Evolutionary conservation across 2,113 vertebrate species (phyloP).

Genomic region (Tamias sibiricus): DNA sequence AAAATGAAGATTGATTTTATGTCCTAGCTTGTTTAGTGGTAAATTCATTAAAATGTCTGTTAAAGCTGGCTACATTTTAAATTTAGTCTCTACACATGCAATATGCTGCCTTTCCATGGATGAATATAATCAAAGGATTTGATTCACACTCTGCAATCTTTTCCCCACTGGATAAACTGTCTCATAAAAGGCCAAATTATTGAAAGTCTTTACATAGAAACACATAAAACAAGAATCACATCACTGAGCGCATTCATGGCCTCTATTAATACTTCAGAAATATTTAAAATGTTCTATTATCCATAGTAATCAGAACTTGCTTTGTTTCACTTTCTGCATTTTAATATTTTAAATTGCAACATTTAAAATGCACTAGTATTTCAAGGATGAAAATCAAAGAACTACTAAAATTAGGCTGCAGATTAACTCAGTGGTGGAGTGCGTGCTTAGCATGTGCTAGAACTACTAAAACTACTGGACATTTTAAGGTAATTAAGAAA

Average conservation of each 20-base stretch:
- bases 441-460: not conserved
- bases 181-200: not conserved
- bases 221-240: not conserved
- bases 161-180: not conserved
- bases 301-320: not conserved
- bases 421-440: not conserved
- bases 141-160: not conserved
- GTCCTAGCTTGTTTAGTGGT: conserved; percentile 7
- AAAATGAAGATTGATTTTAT: conserved; percentile 66
- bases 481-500: not conserved
- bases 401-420: not conserved
- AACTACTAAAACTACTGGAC: not conserved
- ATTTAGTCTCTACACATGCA: not conserved
- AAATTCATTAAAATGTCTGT: conserved; percentile 45
- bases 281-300: not conserved
- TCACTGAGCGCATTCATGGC: not conserved
- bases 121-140: not conserved
- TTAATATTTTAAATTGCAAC: conserved; percentile 22
- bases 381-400: conserved; percentile 27
- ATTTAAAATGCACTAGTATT: not conserved
- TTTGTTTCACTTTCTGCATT: not conserved
- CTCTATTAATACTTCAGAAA: not conserved
- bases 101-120: not conserved
- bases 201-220: not conserved
- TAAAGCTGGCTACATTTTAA: not conserved